Base-by-base conservation (phyloP, 2,888 invertebrate genomes). In the Cantharis rufa region DNA sequence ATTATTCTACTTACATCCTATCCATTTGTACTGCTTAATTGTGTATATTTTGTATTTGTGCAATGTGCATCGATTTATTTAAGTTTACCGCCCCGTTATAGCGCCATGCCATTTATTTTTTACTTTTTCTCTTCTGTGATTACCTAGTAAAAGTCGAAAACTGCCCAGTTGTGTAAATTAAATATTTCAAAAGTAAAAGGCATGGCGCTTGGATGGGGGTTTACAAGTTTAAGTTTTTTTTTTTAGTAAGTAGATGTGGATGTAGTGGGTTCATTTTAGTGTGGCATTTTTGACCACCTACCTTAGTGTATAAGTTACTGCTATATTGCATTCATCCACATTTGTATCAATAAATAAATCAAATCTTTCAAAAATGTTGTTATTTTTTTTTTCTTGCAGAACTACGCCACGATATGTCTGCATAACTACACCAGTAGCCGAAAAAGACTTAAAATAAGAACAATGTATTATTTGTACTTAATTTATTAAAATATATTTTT, bases 311-410 rank as follows among this genome's bases (percentile, higher is more conserved):
- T 80, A 77, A 79, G 75, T 76, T 76, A 48, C 79, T 80, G 77
- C 80, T 82, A 77, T 80, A 81, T 82, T 81, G 80, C 81, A 81
- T 81, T 80, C 79, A 78, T 77, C 64, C 64, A 66, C 74, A 75
- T 78, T 74, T 79, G 77, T 80, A 80, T 73, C 62, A 63, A 75
- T 71, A 62, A 75, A 75, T 75, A 75, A 75, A 75, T 71, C 68
- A 62, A 48, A 48, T 48, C 68, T 75, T 62, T 70, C 70, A 71
- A 73, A 63, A 18, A 48, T 5, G 48, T 48, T 48, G 48, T 13
- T 11, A 62, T 71, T 74, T 62, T 76, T 75, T 16, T 79, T 76
- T n/a, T 74, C 78, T 80, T 80, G 66, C 80, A 78, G 77, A 79
- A 27, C 62, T 62, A 62, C 69, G 27, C 64, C 63, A 76, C 64